Evolutionary conservation across 2,113 vertebrate species (phyloP), one percentile per base, ranked within the genome.

Genomic region (Caranx melampygus): DNA sequence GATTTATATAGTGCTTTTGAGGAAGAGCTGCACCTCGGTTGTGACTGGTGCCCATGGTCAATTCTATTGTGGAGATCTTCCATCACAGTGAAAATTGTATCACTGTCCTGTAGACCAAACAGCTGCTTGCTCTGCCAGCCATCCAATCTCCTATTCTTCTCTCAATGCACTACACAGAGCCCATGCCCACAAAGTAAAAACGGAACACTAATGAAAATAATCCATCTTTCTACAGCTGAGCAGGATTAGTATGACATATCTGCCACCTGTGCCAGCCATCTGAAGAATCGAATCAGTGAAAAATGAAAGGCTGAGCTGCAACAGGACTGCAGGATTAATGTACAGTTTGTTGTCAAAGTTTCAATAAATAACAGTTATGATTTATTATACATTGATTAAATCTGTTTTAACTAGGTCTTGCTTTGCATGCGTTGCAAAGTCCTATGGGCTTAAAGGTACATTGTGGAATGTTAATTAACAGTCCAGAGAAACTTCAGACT

Each of bases 181-280:
- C 71, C 18, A 13, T 14, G 63, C 33, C 49, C 64, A 45, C 60
- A 26, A 44, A 79, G 65, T 62, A 55, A 66, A 77, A 79, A 42
- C 21, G 45, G 2, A 61, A 72, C 51, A 33, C 54, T 64, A 73
- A 72, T 20, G 69, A 84, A 75, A 86, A 75, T 58, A 82, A 88
- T 80, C 72, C 34, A 61, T 76, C 81, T 73, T 42, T 45, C 64
- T 35, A 61, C 18, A 47, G 64, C 34, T 60, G 62, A 78, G 74
- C 26, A n/a, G 35, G 45, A 85, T 83, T 52, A n/a, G 62, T 51
- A 34, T 4, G 37, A 65, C 10, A 47, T 21, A 31, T 71, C 37
- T 57, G 57, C 68, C 58, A 26, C 58, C 35, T 54, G 64, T 57
- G 65, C 18, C 12, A 55, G 61, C 21, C 14, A n/a, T 62, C 21